A percentile compares a stretch with the other conserved stretches of the same genome.
phyloP scores from a whole-genome alignment of 2,888 invertebrate genomes.

The Rhodophaea formosa region DNA sequence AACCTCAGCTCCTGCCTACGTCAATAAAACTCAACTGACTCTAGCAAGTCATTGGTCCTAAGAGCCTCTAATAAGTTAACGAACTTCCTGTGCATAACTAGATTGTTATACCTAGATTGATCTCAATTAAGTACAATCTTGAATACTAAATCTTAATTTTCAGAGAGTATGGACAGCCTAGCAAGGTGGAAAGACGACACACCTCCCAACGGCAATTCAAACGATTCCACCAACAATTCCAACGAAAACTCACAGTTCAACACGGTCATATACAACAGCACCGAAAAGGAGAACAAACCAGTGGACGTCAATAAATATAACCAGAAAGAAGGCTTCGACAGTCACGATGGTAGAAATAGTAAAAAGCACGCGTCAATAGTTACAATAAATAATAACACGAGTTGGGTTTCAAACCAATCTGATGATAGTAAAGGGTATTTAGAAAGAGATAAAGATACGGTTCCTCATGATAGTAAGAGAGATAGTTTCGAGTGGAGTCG shows the following conservation, averaged over 20 bases:
- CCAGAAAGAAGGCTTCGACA: slow-evolving; percentile 54
- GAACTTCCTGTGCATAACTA: too few relatives aligned
- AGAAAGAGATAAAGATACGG: slow-evolving; percentile 71
- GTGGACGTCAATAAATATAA: slow-evolving; percentile 50
- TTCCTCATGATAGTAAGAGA: slow-evolving; percentile 72
- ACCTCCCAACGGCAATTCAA: slow-evolving; percentile 65
- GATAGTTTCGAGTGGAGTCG: slow-evolving; percentile 82
- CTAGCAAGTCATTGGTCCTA: too few relatives aligned
- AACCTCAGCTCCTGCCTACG: too few relatives aligned
- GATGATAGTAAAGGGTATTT: slow-evolving; percentile 75
- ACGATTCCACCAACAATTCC: slow-evolving; percentile 65
- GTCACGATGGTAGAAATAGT: slow-evolving; percentile 50
- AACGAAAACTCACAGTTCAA: slow-evolving; percentile 71
- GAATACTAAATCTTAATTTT: neutral
- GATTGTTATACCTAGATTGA: too few relatives aligned
- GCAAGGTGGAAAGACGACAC: slow-evolving; percentile 80
- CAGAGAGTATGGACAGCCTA: slow-evolving; percentile 79
- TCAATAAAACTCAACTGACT: too few relatives aligned
- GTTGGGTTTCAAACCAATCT: slow-evolving; percentile 76
- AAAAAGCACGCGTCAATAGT: slow-evolving; percentile 76
- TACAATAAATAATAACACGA: slow-evolving; percentile 74
- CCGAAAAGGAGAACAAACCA: slow-evolving; percentile 67
- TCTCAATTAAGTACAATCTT: too few relatives aligned
- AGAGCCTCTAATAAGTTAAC: too few relatives aligned
- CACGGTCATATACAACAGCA: slow-evolving; percentile 73